phyloP scores from a whole-genome alignment of 2,888 invertebrate species.

The Cyclophora albipunctata region DNA sequence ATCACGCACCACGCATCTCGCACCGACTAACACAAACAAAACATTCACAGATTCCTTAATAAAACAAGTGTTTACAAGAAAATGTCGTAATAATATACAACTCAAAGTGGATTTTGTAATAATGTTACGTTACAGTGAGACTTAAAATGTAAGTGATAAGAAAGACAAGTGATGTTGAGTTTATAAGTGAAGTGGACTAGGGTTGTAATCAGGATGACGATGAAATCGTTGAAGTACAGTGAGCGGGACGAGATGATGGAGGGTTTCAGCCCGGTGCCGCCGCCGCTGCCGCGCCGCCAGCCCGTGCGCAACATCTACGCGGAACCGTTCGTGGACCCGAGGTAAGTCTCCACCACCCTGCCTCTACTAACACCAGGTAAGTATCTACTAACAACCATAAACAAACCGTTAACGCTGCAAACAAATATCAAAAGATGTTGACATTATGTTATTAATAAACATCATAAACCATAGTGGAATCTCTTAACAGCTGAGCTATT shows the following conservation, averaged over 20 bases:
- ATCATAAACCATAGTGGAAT: too few relatives aligned
- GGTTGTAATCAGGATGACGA: slow-evolving; percentile 70
- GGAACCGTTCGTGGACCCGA: slow-evolving; percentile 78
- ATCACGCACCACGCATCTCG: slow-evolving; percentile 6
- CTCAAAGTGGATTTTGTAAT: slow-evolving; percentile 29
- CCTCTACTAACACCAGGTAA: slow-evolving; percentile 24
- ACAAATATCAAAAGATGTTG: too few relatives aligned
- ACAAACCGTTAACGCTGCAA: background rate
- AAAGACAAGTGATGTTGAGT: slow-evolving; percentile 47
- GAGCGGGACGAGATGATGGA: slow-evolving; percentile 74
- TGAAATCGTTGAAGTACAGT: slow-evolving; percentile 76
- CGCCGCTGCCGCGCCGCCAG: slow-evolving; percentile 78
- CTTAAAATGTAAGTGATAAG: slow-evolving; percentile 60
- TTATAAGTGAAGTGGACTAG: slow-evolving; percentile 56
- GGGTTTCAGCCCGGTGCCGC: slow-evolving; percentile 75
- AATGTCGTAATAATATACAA: slow-evolving; percentile 31
- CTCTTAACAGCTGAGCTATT: too few relatives aligned
- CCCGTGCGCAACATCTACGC: slow-evolving; percentile 79
- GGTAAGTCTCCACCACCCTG: slow-evolving; percentile 47
- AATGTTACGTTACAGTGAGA: slow-evolving; percentile 38
- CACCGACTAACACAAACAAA: background rate
- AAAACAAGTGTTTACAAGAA: slow-evolving; percentile 19
- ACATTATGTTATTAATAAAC: too few relatives aligned
- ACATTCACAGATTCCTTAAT: slow-evolving; percentile 8
- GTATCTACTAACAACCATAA: slow-evolving; percentile 17